phyloP scores from a whole-genome alignment of 1,140 invertebrate genomes.

The Drosophila erecta region DNA sequence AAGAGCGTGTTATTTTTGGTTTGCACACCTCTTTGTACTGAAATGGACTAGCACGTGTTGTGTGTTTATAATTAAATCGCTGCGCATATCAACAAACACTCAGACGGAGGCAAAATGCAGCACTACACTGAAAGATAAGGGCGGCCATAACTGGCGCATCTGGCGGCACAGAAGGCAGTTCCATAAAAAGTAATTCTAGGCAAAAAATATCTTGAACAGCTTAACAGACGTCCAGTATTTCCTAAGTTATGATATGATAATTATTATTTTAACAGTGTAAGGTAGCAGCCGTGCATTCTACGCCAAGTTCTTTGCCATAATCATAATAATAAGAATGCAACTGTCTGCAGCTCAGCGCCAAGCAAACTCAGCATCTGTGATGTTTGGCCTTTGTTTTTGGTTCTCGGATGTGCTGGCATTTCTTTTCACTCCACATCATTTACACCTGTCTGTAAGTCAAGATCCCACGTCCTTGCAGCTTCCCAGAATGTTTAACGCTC shows the following conservation, averaged over 20 bases:
- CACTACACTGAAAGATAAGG: constrained; percentile 6
- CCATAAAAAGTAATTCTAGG: too few relatives aligned
- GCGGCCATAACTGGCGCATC: too few relatives aligned
- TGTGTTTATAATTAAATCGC: constrained; percentile 80
- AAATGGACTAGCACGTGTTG: constrained; percentile 69
- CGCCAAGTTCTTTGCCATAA: constrained; percentile 60
- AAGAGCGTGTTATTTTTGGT: constrained; percentile 58
- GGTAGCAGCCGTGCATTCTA: constrained; percentile 5
- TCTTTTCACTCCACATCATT: constrained; percentile 69
- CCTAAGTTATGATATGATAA: neutral
- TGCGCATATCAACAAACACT: constrained; percentile 56
- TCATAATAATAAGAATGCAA: constrained; percentile 65
- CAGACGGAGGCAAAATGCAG: constrained; percentile 32
- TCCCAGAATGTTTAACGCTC: constrained; percentile 67
- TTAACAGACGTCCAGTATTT: neutral
- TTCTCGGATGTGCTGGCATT: constrained; percentile 40
- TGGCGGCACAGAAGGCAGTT: too few relatives aligned
- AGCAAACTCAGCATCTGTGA: constrained; percentile 11
- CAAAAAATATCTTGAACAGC: too few relatives aligned
- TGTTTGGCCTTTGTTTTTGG: constrained; percentile 23
- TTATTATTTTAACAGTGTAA: neutral
- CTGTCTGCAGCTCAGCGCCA: constrained; percentile 53
- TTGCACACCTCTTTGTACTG: constrained; percentile 59
- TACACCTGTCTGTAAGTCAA: constrained; percentile 74
- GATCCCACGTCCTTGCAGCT: constrained; percentile 62